Percentiles rank a stretch among this genome's conserved stretches.
Evolutionary conservation across 2,113 vertebrate species (phyloP).

Genomic region (Cebus imitator): DNA sequence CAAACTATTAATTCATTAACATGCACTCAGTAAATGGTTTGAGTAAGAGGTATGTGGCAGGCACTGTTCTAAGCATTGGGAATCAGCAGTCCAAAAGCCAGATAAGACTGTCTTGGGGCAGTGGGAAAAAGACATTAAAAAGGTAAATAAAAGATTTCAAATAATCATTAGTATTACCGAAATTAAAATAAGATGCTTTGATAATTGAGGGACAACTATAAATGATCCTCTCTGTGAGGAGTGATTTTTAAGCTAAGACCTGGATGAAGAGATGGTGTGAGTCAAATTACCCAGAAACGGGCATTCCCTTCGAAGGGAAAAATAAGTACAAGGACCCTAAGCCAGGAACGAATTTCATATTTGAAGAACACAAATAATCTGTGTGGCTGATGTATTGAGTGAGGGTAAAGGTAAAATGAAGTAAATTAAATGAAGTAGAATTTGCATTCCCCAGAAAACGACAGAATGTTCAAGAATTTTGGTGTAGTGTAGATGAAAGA

Average conservation of each 20-base stretch:
- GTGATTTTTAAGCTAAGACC: neutral
- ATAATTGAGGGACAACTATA: neutral
- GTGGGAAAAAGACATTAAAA: neutral
- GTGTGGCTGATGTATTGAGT: neutral
- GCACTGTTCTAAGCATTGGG: neutral
- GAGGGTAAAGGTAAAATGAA: neutral
- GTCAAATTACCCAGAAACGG: neutral
- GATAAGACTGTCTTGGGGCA: neutral
- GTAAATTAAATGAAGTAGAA: neutral
- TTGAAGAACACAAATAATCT: neutral
- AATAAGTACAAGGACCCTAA: neutral
- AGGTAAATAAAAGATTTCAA: neutral
- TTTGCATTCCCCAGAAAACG: neutral
- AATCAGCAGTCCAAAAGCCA: neutral
- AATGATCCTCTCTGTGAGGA: neutral
- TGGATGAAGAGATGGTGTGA: neutral
- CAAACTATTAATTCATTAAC: neutral
- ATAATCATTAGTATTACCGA: neutral
- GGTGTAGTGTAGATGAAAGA: neutral
- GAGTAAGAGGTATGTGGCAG: neutral
- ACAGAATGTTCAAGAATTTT: conserved; percentile 34
- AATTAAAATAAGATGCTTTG: neutral
- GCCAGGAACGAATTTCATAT: neutral
- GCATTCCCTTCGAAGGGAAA: neutral
- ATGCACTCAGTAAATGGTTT: neutral